phyloP scores from a whole-genome alignment of 2,888 invertebrate genomes.

The Tipula helvola region DNA sequence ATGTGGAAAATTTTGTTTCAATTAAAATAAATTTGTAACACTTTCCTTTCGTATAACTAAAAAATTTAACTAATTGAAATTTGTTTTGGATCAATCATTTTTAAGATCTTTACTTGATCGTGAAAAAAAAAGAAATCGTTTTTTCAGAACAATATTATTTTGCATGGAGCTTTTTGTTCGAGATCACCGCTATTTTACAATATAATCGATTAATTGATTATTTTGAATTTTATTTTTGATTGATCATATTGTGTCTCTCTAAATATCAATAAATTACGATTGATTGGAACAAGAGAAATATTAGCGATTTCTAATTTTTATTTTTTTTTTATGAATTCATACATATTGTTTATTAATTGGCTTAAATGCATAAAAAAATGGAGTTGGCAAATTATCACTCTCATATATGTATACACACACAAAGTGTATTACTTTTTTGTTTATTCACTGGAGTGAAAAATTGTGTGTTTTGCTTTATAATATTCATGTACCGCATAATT shows the following conservation, averaged over 20 bases:
- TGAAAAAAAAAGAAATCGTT: background rate
- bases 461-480: background rate
- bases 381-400: background rate
- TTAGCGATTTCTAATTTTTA: background rate
- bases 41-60: background rate
- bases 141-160: background rate
- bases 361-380: background rate
- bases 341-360: background rate
- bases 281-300: background rate
- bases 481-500: background rate
- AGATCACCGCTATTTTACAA: background rate
- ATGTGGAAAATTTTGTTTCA: background rate
- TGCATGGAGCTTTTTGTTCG: background rate
- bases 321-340: background rate
- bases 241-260: background rate
- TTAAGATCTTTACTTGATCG: background rate
- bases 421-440: too few relatives aligned
- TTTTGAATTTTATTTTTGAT: background rate
- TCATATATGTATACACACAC: background rate
- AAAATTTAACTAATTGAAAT: background rate
- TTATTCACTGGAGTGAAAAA: background rate
- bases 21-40: background rate
- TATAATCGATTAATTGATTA: background rate
- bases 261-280: background rate
- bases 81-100: background rate